A percentile compares a stretch with the other conserved stretches of the same genome.
phyloP scores from a whole-genome alignment of 2,797 vertebrate genomes.

The Chelon labrosus region DNA sequence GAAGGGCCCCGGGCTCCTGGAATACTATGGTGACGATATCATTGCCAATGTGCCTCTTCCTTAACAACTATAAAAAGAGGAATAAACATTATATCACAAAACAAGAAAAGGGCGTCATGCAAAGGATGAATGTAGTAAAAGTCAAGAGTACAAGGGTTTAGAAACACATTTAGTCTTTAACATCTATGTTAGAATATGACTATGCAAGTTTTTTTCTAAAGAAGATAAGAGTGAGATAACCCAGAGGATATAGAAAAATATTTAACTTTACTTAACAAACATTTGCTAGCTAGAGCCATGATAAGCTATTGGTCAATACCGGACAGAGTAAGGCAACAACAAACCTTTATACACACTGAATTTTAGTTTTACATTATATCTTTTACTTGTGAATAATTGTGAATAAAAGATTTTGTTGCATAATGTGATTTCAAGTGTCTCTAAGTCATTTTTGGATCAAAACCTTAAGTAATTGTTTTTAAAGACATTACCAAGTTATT shows the following conservation, averaged over 20 bases:
- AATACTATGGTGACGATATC: constrained; percentile 99
- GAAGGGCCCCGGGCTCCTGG: constrained; percentile 97
- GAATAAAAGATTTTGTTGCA: background rate
- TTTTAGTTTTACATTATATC: background rate
- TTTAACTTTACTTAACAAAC: background rate
- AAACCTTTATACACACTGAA: background rate
- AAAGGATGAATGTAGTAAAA: background rate
- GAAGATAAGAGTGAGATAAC: background rate
- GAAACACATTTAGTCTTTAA: background rate
- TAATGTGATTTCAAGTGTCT: background rate
- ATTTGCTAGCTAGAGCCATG: background rate
- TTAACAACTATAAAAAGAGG: constrained; percentile 86
- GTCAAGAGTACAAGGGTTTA: background rate
- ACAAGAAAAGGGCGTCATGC: background rate
- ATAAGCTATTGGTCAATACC: background rate
- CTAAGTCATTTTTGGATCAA: background rate
- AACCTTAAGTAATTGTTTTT: background rate
- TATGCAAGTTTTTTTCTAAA: background rate
- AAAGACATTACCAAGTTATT: background rate
- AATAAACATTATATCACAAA: constrained; percentile 17
- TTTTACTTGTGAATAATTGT: background rate
- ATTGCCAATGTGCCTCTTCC: constrained; percentile 98
- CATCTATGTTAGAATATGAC: background rate
- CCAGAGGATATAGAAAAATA: constrained; percentile 1
- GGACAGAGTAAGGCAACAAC: background rate